Conservation (phyloP, 2,113 vertebrate genomes). For the Python bivittatus region DNA sequence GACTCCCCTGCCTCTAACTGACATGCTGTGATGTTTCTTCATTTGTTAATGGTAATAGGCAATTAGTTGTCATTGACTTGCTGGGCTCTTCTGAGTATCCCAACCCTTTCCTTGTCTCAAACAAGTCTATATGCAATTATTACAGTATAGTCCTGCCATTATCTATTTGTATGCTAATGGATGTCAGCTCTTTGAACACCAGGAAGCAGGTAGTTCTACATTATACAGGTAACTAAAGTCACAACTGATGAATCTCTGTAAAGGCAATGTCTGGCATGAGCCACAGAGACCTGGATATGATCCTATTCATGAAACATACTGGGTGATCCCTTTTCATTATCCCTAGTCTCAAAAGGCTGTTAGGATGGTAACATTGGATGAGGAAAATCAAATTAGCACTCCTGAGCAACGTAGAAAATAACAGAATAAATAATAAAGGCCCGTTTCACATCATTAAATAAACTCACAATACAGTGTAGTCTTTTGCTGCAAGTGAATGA, state of each 20-base stretch:
- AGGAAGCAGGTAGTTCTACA: not conserved
- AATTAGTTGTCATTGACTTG: constrained; percentile 9
- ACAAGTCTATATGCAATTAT: not conserved
- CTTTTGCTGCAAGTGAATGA: not conserved
- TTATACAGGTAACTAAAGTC: not conserved
- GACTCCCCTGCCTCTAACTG: constrained; percentile 36
- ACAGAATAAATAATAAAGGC: not conserved
- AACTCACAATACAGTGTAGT: not conserved
- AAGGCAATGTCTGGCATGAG: not conserved
- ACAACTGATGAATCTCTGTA: not conserved
- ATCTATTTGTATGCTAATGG: not conserved
- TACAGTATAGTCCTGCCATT: not conserved
- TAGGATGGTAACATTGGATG: not conserved
- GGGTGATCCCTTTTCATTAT: not conserved
- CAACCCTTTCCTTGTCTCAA: not conserved
- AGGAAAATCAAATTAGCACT: not conserved
- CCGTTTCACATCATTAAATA: not conserved
- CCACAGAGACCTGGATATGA: not conserved
- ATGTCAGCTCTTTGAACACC: not conserved
- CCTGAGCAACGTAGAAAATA: not conserved
- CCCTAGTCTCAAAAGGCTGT: not conserved
- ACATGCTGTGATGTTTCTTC: constrained; percentile 37
- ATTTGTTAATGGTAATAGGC: constrained; percentile 41
- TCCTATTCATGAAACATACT: not conserved
- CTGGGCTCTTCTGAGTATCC: constrained; percentile 6